phyloP scores from a whole-genome alignment of 2,113 vertebrate genomes.

The Rafetus swinhoei region DNA sequence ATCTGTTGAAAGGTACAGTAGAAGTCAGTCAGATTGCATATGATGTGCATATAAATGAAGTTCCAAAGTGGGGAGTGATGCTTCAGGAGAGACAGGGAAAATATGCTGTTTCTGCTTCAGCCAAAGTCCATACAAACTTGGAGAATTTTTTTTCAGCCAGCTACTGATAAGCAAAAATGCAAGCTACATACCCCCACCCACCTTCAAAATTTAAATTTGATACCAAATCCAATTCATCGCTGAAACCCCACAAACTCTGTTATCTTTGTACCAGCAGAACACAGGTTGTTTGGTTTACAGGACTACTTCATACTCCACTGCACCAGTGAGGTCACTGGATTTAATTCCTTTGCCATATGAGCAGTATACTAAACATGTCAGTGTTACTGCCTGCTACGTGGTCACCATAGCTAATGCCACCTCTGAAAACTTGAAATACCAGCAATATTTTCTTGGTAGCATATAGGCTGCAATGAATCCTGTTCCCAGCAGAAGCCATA shows the following conservation, averaged over 20 bases:
- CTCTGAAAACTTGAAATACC: not conserved
- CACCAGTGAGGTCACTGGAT: not conserved
- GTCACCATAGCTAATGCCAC: accelerated
- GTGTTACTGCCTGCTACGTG: not conserved
- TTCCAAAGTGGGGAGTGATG: constrained; percentile 77
- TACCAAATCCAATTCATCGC: not conserved
- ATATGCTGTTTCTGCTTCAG: constrained; percentile 74
- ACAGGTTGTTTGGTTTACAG: not conserved
- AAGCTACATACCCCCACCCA: constrained; percentile 46
- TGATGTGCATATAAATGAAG: constrained; percentile 83
- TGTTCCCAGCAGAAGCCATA: not conserved
- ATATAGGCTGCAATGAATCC: not conserved
- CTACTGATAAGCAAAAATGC: constrained; percentile 73
- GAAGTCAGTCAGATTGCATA: constrained; percentile 82
- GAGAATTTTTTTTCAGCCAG: constrained; percentile 54
- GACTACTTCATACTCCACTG: not conserved
- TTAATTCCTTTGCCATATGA: accelerated
- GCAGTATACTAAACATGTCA: accelerated
- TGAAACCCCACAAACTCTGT: constrained; percentile 17
- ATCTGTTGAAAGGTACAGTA: constrained; percentile 85
- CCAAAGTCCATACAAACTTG: constrained; percentile 80
- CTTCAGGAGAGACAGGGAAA: constrained; percentile 77
- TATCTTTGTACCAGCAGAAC: not conserved
- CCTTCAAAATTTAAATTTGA: constrained; percentile 46
- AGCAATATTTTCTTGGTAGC: not conserved